These are phyloP conservation scores for Tetragnatha versicolor DNA, from an alignment of 1,140 invertebrate species.

Conservation along the genomic window DNA sequence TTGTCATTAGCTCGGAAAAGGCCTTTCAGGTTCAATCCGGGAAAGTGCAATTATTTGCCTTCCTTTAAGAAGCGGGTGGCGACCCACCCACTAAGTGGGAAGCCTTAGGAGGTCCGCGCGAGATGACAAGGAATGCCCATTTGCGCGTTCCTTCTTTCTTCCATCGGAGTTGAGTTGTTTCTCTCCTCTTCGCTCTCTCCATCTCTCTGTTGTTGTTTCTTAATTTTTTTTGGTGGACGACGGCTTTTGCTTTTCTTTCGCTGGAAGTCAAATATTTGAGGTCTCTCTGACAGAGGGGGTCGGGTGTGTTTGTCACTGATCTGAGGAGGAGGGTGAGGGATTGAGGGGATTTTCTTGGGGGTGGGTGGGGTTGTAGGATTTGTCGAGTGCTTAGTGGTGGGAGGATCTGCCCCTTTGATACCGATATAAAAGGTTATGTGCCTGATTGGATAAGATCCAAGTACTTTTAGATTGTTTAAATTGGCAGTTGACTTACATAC, in stretches of 20 bases:
- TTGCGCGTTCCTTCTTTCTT: slow-evolving; percentile 6
- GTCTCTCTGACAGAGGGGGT: too few relatives aligned
- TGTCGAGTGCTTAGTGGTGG: too few relatives aligned
- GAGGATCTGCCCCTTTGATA: too few relatives aligned
- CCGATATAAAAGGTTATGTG: too few relatives aligned
- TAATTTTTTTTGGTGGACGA: background rate
- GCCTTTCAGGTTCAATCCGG: slow-evolving; percentile 32
- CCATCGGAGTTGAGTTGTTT: background rate
- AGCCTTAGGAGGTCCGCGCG: background rate
- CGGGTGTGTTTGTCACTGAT: too few relatives aligned
- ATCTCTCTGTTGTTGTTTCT: background rate
- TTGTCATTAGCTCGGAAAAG: slow-evolving; percentile 47
- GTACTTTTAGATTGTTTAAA: too few relatives aligned
- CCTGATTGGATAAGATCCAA: too few relatives aligned
- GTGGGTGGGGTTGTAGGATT: too few relatives aligned
- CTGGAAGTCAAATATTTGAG: slow-evolving; percentile 37
- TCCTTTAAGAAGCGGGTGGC: slow-evolving; percentile 28
- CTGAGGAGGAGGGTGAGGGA: too few relatives aligned
- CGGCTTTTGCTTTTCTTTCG: background rate
- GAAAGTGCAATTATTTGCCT: slow-evolving; percentile 47
- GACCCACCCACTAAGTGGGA: background rate
- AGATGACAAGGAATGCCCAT: slow-evolving; percentile 39
- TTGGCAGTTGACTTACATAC: too few relatives aligned
- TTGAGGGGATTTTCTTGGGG: too few relatives aligned
- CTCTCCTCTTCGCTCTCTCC: background rate